A percentile compares a stretch with the other conserved stretches of the same genome.
Conservation (phyloP, 1,140 invertebrate species). For the Caerostris extrusa region DNA sequence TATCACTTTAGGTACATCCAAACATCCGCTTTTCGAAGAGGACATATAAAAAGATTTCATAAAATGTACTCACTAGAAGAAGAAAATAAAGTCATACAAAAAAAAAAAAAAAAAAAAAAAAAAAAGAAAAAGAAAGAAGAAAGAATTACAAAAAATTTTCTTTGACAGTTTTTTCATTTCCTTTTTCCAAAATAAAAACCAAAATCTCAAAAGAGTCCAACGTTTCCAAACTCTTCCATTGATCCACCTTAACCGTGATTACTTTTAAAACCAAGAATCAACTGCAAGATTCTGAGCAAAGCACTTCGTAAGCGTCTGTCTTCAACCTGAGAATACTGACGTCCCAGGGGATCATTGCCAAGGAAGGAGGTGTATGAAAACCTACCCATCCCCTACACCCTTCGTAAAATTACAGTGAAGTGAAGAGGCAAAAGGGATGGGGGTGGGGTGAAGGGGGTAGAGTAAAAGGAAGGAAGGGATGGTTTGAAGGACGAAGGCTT, state of each 20-base stretch:
- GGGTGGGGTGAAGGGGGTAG: too few relatives aligned
- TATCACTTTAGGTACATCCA: too few relatives aligned
- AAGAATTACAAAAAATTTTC: too few relatives aligned
- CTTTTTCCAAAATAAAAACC: neutral
- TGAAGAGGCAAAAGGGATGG: too few relatives aligned
- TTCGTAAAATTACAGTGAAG: neutral
- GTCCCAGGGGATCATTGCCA: neutral
- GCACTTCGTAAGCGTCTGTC: neutral
- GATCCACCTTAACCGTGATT: neutral
- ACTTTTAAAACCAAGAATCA: slow-evolving; percentile 7
- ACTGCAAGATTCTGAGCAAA: neutral
- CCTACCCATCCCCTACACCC: neutral
- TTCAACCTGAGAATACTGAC: neutral
- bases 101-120: too few relatives aligned
- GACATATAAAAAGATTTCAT: too few relatives aligned
- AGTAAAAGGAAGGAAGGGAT: neutral
- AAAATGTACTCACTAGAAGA: too few relatives aligned
- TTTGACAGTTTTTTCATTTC: neutral
- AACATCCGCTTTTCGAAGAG: too few relatives aligned
- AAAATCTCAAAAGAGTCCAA: neutral
- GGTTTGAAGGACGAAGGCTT: neutral
- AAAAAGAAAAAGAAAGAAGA: too few relatives aligned
- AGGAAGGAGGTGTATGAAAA: neutral
- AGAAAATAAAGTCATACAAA: too few relatives aligned
- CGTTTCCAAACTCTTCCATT: neutral